phyloP scores from a whole-genome alignment of 2,888 invertebrate genomes.

The Megalurothrips usitatus region DNA sequence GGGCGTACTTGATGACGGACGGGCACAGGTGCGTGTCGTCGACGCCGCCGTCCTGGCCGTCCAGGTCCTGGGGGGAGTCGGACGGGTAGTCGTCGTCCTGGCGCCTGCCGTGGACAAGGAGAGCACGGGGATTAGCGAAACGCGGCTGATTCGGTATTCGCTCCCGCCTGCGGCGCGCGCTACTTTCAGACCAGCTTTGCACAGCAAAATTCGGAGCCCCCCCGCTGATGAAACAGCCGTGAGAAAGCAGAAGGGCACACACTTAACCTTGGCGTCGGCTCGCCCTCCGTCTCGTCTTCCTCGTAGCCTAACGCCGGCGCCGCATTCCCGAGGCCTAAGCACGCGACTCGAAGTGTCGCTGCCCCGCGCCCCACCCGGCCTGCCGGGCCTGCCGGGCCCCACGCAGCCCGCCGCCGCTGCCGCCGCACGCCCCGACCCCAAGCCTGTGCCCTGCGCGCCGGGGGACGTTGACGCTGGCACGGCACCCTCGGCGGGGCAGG shows the following conservation, averaged over 20 bases:
- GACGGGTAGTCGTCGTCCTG: conserved; percentile 33
- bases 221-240: too few species aligned
- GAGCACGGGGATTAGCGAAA: too few species aligned
- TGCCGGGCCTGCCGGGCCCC: too few species aligned
- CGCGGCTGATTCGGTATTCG: too few species aligned
- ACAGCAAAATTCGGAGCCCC: too few species aligned
- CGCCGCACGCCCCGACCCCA: not conserved
- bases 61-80: conserved; percentile 41
- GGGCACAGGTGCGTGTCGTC: conserved; percentile 74
- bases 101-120: not conserved
- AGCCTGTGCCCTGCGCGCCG: not conserved
- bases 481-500: not conserved
- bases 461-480: too few species aligned
- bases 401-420: not conserved
- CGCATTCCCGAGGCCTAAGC: not conserved
- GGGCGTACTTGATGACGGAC: conserved; percentile 70
- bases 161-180: too few species aligned
- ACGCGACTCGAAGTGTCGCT: not conserved
- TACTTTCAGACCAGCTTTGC: too few species aligned
- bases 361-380: not conserved
- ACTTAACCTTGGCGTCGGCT: too few species aligned
- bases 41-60: conserved; percentile 58
- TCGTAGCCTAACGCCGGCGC: too few species aligned
- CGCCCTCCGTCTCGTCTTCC: too few species aligned
- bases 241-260: too few species aligned